Evolutionary conservation across 92 coral and sea anemone genomes (phyloP).

Genomic region (Ricordea florida): DNA sequence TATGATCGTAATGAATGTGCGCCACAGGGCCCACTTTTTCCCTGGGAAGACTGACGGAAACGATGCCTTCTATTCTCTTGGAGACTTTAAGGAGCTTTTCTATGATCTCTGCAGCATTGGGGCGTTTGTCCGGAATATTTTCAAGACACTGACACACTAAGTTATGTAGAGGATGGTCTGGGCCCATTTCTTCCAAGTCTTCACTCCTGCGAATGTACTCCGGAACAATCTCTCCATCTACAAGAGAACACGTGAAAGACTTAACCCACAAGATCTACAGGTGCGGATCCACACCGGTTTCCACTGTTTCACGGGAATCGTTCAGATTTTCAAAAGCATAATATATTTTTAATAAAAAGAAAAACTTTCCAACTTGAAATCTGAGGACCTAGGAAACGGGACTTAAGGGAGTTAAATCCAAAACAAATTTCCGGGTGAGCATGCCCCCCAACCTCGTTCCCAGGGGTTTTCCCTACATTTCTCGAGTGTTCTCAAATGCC

Average conservation of each 20-base stretch:
- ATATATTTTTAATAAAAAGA: background rate
- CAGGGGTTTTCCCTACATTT: no score
- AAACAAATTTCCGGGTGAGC: no score
- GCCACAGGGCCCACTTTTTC: slow-evolving; percentile 6
- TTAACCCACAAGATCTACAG: no score
- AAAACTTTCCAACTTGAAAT: background rate
- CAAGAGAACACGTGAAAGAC: no score
- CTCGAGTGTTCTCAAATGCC: no score
- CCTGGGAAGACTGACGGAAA: background rate
- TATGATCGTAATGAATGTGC: slow-evolving; percentile 42
- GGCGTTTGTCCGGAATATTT: slow-evolving; percentile 71
- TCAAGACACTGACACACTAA: slow-evolving; percentile 69
- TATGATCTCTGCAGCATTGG: slow-evolving; percentile 51
- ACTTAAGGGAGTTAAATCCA: no score
- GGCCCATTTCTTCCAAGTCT: slow-evolving; percentile 73
- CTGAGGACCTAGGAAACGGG: no score
- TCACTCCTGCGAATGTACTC: slow-evolving; percentile 78
- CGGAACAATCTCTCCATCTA: slow-evolving; percentile 72
- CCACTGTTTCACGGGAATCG: no score
- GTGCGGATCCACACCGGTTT: no score
- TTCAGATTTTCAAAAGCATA: background rate
- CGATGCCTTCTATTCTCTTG: background rate
- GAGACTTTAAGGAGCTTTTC: slow-evolving; percentile 34
- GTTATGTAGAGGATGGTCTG: slow-evolving; percentile 66
- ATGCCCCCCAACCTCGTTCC: no score